Evolutionary conservation across 2,888 invertebrate genomes (phyloP), one percentile per base, ranked within the genome.

Genomic region (Drosophila stalkeri): DNA sequence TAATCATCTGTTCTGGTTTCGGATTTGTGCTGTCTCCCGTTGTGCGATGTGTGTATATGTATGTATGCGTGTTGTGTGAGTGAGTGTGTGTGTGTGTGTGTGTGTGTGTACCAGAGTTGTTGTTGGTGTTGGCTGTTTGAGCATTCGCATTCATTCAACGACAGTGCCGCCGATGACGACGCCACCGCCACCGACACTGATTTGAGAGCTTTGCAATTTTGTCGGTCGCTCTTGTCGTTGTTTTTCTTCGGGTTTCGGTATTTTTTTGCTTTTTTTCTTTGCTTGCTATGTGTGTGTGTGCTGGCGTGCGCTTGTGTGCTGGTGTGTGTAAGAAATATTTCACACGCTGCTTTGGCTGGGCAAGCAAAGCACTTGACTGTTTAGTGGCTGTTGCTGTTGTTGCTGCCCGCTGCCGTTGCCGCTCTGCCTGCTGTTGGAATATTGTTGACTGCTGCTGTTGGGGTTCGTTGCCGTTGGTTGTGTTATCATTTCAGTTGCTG

Each of bases 1-100:
- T 91, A 92, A 91, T 91, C 92, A 91, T 92, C 84, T 91, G 91
- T 88, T 90, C 91, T 91, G 90, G 87, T 91, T 91, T 91, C 82
- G 73, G 80, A 89, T 86, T 86, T 86, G 89, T 89, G 79, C 62
- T 75, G 80, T 86, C 70, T 72, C 75, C 65, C 63, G 41, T 52
- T 77, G 46, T 47, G 52, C 46, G 52, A 41, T 39, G 44, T 55
- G 18, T 65, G 47, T 61, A 37, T 43, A 35, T 61, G 20, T 27
- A 64, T 62, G 18, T 49, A 31, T 63, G 20, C 59, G 41, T 39
- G 23, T 59, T 51, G 31, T 47, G 33, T 55, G 20, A 65, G 43
- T 65, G 43, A 41, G 33, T 63, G 18, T 27, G 65, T 62, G 9
- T 41, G 41, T 43, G 18, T 0, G 41, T n/a, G n/a, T 41, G 41